Evolutionary conservation across 2,113 vertebrate genomes (phyloP).

Genomic region (Engystomops pustulosus): DNA sequence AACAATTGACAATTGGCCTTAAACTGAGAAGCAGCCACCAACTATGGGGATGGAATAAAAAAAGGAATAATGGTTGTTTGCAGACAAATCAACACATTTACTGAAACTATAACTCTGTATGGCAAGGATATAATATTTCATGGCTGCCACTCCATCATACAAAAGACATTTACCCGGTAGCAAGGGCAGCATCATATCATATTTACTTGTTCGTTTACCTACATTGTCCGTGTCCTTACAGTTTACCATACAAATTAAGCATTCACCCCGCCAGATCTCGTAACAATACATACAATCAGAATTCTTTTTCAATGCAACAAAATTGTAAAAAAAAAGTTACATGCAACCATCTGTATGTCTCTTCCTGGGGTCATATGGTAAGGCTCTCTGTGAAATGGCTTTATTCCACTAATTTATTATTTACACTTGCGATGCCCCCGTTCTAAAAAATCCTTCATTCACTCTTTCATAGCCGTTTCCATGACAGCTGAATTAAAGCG

Average conservation of each 20-base stretch:
- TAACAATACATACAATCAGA: not conserved
- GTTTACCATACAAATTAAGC: not conserved
- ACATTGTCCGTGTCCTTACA: not conserved
- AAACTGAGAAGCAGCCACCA: not conserved
- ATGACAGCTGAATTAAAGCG: not conserved
- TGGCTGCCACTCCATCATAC: not conserved
- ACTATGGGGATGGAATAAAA: not conserved
- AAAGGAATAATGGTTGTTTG: not conserved
- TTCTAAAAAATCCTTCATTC: not conserved
- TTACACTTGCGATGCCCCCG: not conserved
- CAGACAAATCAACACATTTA: not conserved
- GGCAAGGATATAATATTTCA: not conserved
- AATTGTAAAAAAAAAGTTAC: not conserved
- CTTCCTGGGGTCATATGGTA: not conserved
- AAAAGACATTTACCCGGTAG: not conserved
- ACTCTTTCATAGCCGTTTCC: not conserved
- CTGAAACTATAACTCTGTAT: not conserved
- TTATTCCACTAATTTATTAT: not conserved
- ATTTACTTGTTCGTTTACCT: not conserved
- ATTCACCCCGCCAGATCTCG: not conserved
- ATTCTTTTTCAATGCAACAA: not conserved
- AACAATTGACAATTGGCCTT: too few species aligned
- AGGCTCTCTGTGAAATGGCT: not conserved
- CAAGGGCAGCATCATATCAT: not conserved
- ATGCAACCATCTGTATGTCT: not conserved